A percentile compares a stretch with the other conserved stretches of the same genome.
These are phyloP conservation scores for Nomada ferruginata DNA, from an alignment of 2,888 invertebrate genomes.

Conservation along the genomic window DNA sequence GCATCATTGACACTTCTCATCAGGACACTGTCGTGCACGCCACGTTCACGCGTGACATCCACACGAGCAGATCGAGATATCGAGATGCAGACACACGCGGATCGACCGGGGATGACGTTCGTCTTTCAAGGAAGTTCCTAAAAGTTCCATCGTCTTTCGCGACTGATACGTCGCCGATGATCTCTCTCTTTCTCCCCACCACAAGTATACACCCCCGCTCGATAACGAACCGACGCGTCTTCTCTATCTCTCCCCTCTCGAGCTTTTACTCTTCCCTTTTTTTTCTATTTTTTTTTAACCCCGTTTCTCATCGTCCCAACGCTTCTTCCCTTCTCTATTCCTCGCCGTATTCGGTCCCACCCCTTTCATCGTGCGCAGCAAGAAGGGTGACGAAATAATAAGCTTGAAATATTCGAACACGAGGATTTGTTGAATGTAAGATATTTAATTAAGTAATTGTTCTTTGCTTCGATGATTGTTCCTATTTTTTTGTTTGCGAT, in stretches of 20 bases:
- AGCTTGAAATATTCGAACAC: too few species aligned
- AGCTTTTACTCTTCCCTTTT: constrained; percentile 9
- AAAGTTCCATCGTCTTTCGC: constrained; percentile 44
- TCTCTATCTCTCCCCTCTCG: constrained; percentile 26
- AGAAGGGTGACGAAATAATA: too few species aligned
- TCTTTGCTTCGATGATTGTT: neutral
- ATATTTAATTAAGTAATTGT: neutral
- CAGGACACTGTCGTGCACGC: constrained; percentile 31
- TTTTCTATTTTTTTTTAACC: neutral
- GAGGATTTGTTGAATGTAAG: too few species aligned
- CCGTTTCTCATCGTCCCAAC: neutral
- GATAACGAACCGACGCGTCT: constrained; percentile 11
- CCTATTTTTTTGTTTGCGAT: neutral
- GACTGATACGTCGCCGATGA: constrained; percentile 41
- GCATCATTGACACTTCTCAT: constrained; percentile 29
- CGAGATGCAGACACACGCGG: constrained; percentile 5
- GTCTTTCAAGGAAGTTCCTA: constrained; percentile 53
- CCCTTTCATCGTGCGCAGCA: neutral
- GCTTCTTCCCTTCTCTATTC: constrained; percentile 21
- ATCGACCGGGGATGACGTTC: constrained; percentile 52
- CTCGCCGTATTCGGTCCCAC: constrained; percentile 19
- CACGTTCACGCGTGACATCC: constrained; percentile 34
- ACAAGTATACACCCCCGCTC: neutral
- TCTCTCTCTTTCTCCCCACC: constrained; percentile 34
- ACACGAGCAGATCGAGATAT: constrained; percentile 20